Percentiles rank a stretch among this genome's conserved stretches.
Conservation (phyloP, 2,797 vertebrate genomes). For the Cossypha niveicapilla region DNA sequence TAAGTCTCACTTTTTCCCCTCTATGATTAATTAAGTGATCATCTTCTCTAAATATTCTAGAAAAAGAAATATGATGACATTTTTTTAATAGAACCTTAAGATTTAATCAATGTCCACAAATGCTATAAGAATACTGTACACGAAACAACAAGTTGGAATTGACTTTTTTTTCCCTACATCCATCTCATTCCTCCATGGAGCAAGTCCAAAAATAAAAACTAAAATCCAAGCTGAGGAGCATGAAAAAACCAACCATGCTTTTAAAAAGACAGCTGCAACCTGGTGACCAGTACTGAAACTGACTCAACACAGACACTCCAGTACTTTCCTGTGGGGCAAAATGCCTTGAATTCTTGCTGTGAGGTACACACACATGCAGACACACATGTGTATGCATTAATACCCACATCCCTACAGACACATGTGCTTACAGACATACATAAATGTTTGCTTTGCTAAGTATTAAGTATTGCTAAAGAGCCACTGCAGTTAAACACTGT, state of each 20-base stretch:
- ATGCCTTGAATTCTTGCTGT: not conserved
- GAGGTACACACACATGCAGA: not conserved
- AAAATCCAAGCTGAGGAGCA: not conserved
- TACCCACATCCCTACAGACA: not conserved
- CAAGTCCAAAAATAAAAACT: not conserved
- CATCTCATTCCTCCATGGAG: not conserved
- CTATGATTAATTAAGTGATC: slow-evolving; percentile 68
- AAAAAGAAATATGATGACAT: slow-evolving; percentile 51
- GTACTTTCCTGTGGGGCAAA: not conserved
- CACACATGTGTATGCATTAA: not conserved
- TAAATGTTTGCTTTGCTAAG: not conserved
- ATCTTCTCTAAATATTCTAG: slow-evolving; percentile 66
- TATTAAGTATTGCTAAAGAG: not conserved
- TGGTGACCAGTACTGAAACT: not conserved
- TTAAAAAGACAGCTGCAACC: not conserved
- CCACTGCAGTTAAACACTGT: not conserved
- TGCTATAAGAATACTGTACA: slow-evolving; percentile 15
- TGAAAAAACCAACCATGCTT: not conserved
- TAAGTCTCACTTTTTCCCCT: slow-evolving; percentile 38
- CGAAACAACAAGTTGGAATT: slow-evolving; percentile 52
- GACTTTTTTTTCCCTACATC: not conserved
- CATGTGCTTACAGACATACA: not conserved
- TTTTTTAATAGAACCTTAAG: slow-evolving; percentile 64
- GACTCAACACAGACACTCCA: not conserved
- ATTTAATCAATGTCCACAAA: slow-evolving; percentile 63